Evolutionary conservation across 2,113 vertebrate genomes (phyloP), one percentile per base, ranked within the genome.

Genomic region (Syrrhaptes paradoxus): DNA sequence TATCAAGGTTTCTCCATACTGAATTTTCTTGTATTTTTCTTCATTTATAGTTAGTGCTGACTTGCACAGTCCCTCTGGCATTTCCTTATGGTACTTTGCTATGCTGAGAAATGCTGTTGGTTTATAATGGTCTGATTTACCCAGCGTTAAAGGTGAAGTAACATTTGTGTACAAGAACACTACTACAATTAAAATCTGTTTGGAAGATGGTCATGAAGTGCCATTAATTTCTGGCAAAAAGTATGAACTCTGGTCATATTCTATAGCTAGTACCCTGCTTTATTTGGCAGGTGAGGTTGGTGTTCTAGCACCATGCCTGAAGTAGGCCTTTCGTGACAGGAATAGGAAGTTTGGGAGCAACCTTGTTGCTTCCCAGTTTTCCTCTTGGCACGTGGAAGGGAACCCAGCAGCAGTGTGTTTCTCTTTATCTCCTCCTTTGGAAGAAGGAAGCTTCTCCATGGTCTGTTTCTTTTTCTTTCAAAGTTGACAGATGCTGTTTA

Each of bases 261-360:
- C 32, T 61, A 41, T 58, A 45, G 26, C 0, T 0, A 18, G 11
- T 57, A 15, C 18, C 16, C 3, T 73, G 26, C 46, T 87, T 81
- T 62, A 38, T 70, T 63, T 57, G 13, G 22, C 22, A 48, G 6
- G 4, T 55, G 18, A 74, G 18, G 4, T 71, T 48, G 36, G 12
- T 36, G 28, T 45, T 66, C 7, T 0, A 48, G 19, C 29, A 48
- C 25, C 6, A 6, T 86, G 17, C 38, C 17, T 34, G 13, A 77
- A 84, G 25, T 68, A 63, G 38, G 11, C 9, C 41, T 74, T 65
- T 13, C 15, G 36, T 72, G 12, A 46, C 52, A 36, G 22, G 52
- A 65, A 18, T 3, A 25, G 29, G 19, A 89, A 70, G 11, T 81
- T 65, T 52, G 0, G 3, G 29, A 73, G 59, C 26, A 91, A 48